phyloP scores from a whole-genome alignment of 2,888 invertebrate genomes.

The Lasioglossum pauxillum region DNA sequence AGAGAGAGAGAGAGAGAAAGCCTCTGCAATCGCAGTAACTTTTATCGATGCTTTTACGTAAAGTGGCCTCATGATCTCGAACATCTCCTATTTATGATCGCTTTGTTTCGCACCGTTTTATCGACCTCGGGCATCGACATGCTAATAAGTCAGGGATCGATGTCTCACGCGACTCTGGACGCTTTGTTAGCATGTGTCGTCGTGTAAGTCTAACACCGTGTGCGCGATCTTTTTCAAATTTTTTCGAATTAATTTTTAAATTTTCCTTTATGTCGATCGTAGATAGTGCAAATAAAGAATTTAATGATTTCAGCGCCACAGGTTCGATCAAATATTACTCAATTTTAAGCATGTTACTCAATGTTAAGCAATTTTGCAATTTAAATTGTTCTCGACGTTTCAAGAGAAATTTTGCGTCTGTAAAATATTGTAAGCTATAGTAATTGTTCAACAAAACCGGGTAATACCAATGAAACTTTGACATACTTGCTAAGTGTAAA shows the following conservation, averaged over 20 bases:
- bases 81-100: background rate
- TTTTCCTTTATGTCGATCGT: too few relatives aligned
- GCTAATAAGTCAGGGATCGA: background rate
- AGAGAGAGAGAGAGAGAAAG: background rate
- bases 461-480: too few relatives aligned
- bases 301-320: too few relatives aligned
- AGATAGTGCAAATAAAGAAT: too few relatives aligned
- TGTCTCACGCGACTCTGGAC: background rate
- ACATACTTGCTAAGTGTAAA: too few relatives aligned
- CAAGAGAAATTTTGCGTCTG: too few relatives aligned
- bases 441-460: too few relatives aligned
- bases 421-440: too few relatives aligned
- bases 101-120: constrained; percentile 3
- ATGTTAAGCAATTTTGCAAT: too few relatives aligned
- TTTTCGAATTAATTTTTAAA: background rate
- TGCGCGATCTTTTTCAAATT: background rate
- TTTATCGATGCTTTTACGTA: constrained; percentile 21
- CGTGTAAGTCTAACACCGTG: background rate
- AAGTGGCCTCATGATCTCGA: background rate
- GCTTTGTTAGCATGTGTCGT: background rate
- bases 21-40: background rate
- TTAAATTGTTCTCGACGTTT: too few relatives aligned
- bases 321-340: too few relatives aligned
- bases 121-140: background rate
- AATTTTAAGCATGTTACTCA: too few relatives aligned